A percentile compares a stretch with the other conserved stretches of the same genome.
phyloP scores from a whole-genome alignment of 2,888 invertebrate genomes.

The Melinaea marsaeus region DNA sequence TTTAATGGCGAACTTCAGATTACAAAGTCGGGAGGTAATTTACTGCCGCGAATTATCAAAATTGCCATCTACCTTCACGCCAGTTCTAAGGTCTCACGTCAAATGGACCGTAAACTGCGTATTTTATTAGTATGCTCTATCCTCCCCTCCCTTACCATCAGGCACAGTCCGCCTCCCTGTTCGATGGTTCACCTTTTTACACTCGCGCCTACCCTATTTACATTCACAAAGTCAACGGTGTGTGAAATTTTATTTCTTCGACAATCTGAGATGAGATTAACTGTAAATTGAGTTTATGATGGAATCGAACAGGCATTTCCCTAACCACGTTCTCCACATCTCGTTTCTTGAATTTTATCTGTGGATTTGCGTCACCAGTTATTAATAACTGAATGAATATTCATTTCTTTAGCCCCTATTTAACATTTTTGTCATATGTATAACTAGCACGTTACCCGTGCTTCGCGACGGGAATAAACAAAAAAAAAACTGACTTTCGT shows the following conservation, averaged over 20 bases:
- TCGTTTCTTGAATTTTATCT: slow-evolving; percentile 11
- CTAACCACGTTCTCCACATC: slow-evolving; percentile 33
- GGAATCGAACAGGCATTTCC: slow-evolving; percentile 70
- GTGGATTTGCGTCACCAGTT: too few relatives aligned
- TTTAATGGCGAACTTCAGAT: slow-evolving; percentile 60
- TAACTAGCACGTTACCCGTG: too few relatives aligned
- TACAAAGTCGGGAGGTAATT: slow-evolving; percentile 58
- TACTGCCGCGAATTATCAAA: slow-evolving; percentile 28
- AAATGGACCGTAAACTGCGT: slow-evolving; percentile 65
- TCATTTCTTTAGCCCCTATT: too few relatives aligned
- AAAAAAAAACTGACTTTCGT: too few relatives aligned
- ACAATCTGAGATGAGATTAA: slow-evolving; percentile 76
- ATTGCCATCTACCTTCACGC: slow-evolving; percentile 31
- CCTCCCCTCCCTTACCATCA: slow-evolving; percentile 39
- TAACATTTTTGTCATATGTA: too few relatives aligned
- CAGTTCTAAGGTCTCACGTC: slow-evolving; percentile 45
- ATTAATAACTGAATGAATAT: too few relatives aligned
- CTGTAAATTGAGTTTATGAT: slow-evolving; percentile 76
- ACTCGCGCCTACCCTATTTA: slow-evolving; percentile 52
- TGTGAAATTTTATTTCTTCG: slow-evolving; percentile 77
- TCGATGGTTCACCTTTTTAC: slow-evolving; percentile 23
- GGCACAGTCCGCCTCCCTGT: slow-evolving; percentile 8
- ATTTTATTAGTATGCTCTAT: slow-evolving; percentile 51
- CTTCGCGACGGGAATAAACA: too few relatives aligned
- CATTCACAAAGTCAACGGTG: slow-evolving; percentile 65